phyloP scores from a whole-genome alignment of 2,113 vertebrate species.

The Odobenus rosmarus region DNA sequence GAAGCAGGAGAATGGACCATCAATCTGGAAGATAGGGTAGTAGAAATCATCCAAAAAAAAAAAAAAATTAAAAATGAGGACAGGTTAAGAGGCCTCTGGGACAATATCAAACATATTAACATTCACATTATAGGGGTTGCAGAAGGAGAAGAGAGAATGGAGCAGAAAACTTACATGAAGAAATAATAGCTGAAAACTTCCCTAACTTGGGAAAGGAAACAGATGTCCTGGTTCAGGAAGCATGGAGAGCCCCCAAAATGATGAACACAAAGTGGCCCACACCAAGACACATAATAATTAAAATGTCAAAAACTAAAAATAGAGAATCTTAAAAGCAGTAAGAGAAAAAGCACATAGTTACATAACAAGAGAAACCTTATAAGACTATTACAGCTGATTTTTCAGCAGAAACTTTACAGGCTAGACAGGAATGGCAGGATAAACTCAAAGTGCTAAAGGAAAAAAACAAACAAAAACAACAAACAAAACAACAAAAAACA shows the following conservation, averaged over 20 bases:
- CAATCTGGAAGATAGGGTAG: neutral
- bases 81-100: neutral
- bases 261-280: neutral
- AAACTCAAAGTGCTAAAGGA: neutral
- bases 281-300: neutral
- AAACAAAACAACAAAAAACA: too few relatives aligned
- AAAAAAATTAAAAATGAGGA: neutral
- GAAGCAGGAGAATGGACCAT: neutral
- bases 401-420: neutral
- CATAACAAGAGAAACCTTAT: neutral
- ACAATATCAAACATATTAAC: neutral
- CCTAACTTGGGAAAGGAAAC: neutral
- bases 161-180: neutral
- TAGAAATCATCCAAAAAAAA: neutral
- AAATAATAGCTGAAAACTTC: neutral
- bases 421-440: neutral
- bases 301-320: neutral
- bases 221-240: neutral
- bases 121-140: neutral
- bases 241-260: neutral
- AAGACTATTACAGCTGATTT: neutral
- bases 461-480: neutral
- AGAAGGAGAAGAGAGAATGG: neutral
- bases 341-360: neutral
- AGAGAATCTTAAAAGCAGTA: neutral